These are phyloP conservation scores for Diachasmimorpha longicaudata DNA, from an alignment of 1,140 invertebrate species.

Conservation along the genomic window DNA sequence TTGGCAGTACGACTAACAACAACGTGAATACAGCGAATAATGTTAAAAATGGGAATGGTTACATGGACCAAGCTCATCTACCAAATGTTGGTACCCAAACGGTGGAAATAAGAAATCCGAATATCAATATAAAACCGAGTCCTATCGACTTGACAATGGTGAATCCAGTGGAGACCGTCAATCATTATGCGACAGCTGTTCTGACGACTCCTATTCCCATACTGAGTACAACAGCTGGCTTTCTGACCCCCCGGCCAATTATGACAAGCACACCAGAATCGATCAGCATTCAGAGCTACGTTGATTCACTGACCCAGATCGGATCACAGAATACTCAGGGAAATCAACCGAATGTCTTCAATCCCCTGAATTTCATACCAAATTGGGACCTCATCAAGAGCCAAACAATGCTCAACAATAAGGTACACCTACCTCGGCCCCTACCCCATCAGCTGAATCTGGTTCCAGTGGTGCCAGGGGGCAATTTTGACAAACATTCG, in stretches of 20 bases:
- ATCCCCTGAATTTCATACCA: conserved; percentile 58
- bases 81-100: conserved; percentile 50
- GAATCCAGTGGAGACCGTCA: conserved; percentile 39
- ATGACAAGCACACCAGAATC: conserved; percentile 26
- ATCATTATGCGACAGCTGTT: conserved; percentile 44
- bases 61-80: conserved; percentile 45
- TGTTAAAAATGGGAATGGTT: conserved; percentile 20
- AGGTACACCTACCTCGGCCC: conserved; percentile 32
- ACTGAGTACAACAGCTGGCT: conserved; percentile 44
- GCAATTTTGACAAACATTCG: conserved; percentile 53
- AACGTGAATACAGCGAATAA: conserved; percentile 40
- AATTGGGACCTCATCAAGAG: conserved; percentile 53
- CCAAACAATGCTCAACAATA: conserved; percentile 50
- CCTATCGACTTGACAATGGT: conserved; percentile 38
- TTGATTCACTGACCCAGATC: conserved; percentile 48
- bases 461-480: conserved; percentile 49
- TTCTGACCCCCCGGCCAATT: conserved; percentile 39
- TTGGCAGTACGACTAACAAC: conserved; percentile 44
- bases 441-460: conserved; percentile 49
- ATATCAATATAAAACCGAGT: conserved; percentile 45
- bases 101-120: conserved; percentile 57
- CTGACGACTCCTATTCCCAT: conserved; percentile 57
- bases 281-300: conserved; percentile 41
- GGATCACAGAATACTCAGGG: conserved; percentile 38
- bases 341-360: conserved; percentile 36